Evolutionary conservation across 2,113 vertebrate genomes (phyloP).

Genomic region (Nycticryphes semicollaris): DNA sequence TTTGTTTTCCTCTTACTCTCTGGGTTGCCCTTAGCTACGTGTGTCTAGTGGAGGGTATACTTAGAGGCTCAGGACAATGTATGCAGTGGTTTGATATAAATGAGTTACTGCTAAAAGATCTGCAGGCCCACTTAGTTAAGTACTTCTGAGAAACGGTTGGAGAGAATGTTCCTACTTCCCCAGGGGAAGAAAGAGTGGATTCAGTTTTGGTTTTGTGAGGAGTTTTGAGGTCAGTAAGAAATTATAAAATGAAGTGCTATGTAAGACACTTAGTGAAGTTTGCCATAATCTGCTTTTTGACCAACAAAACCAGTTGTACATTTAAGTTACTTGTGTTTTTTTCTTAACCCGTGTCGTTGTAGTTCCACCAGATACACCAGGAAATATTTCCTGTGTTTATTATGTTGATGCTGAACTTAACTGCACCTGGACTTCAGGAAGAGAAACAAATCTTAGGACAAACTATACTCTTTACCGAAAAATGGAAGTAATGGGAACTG

Average conservation of each 20-base stretch:
- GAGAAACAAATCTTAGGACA: not conserved
- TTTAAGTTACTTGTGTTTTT: not conserved
- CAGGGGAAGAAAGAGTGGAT: not conserved
- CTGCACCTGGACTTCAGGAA: slow-evolving; percentile 73
- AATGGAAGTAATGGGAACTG: slow-evolving; percentile 56
- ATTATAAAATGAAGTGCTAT: not conserved
- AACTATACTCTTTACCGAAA: slow-evolving; percentile 48
- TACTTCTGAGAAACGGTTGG: not conserved
- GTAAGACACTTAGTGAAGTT: not conserved
- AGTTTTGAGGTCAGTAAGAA: not conserved
- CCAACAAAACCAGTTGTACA: not conserved
- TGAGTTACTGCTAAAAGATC: not conserved
- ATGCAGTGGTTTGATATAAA: not conserved
- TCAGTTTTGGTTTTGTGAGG: not conserved
- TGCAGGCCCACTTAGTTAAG: not conserved
- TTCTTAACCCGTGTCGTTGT: not conserved
- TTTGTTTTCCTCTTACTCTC: not conserved
- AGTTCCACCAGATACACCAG: slow-evolving; percentile 68
- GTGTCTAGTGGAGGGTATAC: rapidly evolving
- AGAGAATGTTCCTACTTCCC: not conserved
- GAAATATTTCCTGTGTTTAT: slow-evolving; percentile 75
- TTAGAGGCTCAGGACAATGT: not conserved
- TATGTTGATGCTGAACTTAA: slow-evolving; percentile 40
- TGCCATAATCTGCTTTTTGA: not conserved
- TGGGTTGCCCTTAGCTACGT: not conserved